Evolutionary conservation across 2,113 vertebrate genomes (phyloP).

Genomic region (Equus przewalskii): DNA sequence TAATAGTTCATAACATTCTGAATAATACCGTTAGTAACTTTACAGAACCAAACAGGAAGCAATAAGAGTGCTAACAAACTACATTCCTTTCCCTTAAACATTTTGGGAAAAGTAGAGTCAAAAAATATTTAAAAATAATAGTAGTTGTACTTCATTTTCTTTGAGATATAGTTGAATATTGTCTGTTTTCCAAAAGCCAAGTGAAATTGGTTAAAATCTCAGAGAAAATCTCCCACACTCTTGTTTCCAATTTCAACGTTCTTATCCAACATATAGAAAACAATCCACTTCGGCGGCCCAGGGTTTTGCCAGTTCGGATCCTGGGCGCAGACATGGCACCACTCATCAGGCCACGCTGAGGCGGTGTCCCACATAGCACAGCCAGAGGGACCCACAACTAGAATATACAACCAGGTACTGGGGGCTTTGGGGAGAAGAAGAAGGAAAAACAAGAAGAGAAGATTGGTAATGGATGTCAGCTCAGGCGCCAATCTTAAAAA

Average conservation of each 20-base stretch:
- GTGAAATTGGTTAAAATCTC: background rate
- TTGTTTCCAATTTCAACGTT: background rate
- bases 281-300: background rate
- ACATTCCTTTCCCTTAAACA: background rate
- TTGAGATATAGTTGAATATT: background rate
- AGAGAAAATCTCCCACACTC: background rate
- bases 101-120: background rate
- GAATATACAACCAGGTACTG: too few relatives aligned
- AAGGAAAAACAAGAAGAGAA: too few relatives aligned
- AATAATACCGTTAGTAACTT: background rate
- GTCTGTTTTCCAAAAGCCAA: background rate
- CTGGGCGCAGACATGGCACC: too few relatives aligned
- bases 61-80: background rate
- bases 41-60: background rate
- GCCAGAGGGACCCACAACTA: too few relatives aligned
- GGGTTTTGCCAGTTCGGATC: too few relatives aligned
- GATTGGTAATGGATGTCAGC: too few relatives aligned
- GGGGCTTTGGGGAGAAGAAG: too few relatives aligned
- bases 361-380: too few relatives aligned
- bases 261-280: background rate
- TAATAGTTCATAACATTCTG: too few relatives aligned
- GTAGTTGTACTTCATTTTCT: background rate
- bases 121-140: background rate
- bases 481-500: too few relatives aligned
- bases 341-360: too few relatives aligned